phyloP scores from a whole-genome alignment of 2,888 invertebrate genomes.

The Tupiocoris notatus region DNA sequence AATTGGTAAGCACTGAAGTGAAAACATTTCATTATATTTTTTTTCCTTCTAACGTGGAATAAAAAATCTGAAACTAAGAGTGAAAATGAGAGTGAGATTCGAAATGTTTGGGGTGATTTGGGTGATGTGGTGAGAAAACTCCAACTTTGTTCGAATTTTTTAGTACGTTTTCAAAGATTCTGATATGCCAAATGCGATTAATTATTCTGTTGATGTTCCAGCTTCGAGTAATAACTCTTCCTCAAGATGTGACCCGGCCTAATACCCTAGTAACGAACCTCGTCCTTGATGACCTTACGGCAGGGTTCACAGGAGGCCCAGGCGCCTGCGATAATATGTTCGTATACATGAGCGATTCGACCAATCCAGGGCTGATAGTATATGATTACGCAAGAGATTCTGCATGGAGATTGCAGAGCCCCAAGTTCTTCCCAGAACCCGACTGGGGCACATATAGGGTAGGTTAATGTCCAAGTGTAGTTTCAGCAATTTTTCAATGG shows the following conservation, averaged over 20 bases:
- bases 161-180: no score
- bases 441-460: conserved; percentile 69
- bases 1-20: conserved; percentile 58
- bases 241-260: conserved; percentile 66
- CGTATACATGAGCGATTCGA: conserved; percentile 78
- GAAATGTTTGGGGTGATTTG: no score
- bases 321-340: conserved; percentile 73
- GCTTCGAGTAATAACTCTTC: conserved; percentile 68
- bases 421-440: conserved; percentile 83
- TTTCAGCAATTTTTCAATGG: background rate
- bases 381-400: conserved; percentile 72
- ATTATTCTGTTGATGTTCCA: conserved; percentile 35
- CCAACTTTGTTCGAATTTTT: no score
- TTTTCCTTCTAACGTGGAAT: no score
- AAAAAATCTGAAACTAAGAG: no score
- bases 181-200: no score
- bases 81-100: no score
- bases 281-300: conserved; percentile 65
- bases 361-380: conserved; percentile 65
- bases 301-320: conserved; percentile 54
- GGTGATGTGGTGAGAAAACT: no score
- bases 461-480: conserved; percentile 28
- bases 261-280: conserved; percentile 75
- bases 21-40: no score
- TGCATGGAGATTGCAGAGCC: conserved; percentile 77